These are phyloP conservation scores for Platyrinchus mystaceus DNA, from an alignment of 2,797 vertebrate species.

Conservation along the genomic window DNA sequence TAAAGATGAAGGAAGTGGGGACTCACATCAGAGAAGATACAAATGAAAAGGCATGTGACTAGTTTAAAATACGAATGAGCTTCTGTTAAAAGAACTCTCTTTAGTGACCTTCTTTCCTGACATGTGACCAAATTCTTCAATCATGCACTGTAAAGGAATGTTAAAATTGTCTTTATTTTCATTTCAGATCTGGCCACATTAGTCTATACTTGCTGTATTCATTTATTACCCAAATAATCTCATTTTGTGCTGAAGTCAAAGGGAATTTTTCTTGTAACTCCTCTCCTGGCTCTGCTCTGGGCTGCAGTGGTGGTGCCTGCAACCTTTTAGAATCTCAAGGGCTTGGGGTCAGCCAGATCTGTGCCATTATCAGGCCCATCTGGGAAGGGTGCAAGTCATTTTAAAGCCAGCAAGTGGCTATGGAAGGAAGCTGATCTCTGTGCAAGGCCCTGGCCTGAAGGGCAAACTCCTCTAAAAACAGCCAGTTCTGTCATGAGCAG, in stretches of 20 bases:
- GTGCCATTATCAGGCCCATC: background rate
- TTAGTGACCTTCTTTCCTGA: conserved; percentile 30
- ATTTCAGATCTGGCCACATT: background rate
- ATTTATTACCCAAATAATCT: background rate
- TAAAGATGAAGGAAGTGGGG: conserved; percentile 19
- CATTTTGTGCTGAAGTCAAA: background rate
- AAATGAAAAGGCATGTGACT: conserved; percentile 43
- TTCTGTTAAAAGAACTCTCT: conserved; percentile 32
- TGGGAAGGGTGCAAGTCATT: background rate
- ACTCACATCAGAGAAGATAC: background rate
- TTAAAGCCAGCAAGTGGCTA: background rate
- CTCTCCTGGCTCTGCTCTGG: background rate
- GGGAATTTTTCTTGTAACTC: background rate
- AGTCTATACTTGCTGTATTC: background rate
- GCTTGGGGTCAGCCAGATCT: background rate
- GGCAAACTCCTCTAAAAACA: background rate
- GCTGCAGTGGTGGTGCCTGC: background rate
- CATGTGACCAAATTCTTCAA: conserved; percentile 52
- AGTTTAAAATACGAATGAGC: conserved; percentile 39
- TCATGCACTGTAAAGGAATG: conserved; percentile 12
- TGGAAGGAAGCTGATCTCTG: background rate
- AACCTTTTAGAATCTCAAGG: background rate
- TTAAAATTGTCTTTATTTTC: conserved; percentile 19
- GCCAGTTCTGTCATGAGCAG: background rate
- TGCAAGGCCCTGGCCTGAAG: background rate